Percentiles rank a stretch among this genome's conserved stretches.
phyloP scores from a whole-genome alignment of 2,113 vertebrate genomes.

The Spheniscus mendiculus region DNA sequence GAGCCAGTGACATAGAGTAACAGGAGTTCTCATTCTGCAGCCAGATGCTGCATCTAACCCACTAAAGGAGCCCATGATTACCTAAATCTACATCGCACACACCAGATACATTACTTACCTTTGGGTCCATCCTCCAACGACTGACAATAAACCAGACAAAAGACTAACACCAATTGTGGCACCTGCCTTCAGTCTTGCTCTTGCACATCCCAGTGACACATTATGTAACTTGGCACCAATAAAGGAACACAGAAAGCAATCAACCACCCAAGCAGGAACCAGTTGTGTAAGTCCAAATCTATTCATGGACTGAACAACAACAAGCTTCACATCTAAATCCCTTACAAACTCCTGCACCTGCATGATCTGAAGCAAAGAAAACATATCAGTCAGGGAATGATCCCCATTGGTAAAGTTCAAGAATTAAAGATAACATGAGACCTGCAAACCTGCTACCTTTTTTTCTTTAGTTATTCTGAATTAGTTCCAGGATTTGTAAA shows the following conservation, averaged over 20 bases:
- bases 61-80: neutral
- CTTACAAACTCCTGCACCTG: neutral
- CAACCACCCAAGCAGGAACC: neutral
- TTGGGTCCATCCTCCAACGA: neutral
- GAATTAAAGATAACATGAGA: neutral
- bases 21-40: neutral
- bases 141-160: neutral
- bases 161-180: neutral
- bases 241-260: constrained; percentile 26
- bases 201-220: neutral
- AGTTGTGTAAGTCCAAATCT: neutral
- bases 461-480: neutral
- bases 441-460: neutral
- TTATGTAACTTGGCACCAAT: neutral
- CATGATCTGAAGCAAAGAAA: neutral
- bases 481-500: neutral
- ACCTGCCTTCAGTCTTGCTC: neutral
- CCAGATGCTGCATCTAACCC: neutral
- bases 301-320: neutral
- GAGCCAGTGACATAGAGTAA: neutral
- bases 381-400: neutral
- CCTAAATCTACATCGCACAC: neutral
- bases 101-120: neutral
- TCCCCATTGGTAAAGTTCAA: neutral
- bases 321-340: neutral